These are phyloP conservation scores for Aspidoscelis tigris DNA, from an alignment of 2,113 vertebrate genomes.

Conservation along the genomic window DNA sequence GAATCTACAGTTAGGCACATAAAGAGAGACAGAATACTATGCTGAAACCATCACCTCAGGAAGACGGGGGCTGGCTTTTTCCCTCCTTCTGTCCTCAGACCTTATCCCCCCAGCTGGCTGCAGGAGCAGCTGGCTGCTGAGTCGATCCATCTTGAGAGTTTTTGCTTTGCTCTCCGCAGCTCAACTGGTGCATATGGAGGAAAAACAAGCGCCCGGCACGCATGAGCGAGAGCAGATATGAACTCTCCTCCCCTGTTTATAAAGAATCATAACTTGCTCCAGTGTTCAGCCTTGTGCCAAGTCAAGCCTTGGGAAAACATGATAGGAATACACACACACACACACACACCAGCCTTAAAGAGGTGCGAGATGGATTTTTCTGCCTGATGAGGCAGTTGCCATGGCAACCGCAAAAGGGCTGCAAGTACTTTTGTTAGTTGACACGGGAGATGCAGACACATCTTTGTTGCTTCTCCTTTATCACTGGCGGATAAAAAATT, in stretches of 20 bases:
- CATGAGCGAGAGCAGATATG: rapidly evolving
- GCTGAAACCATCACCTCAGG: background rate
- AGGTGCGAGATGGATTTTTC: background rate
- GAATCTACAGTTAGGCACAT: no score
- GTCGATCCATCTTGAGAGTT: background rate
- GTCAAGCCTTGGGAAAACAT: background rate
- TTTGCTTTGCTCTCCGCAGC: background rate
- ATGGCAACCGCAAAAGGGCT: constrained; percentile 1
- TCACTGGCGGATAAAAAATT: background rate
- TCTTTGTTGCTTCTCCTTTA: background rate
- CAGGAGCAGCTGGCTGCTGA: background rate
- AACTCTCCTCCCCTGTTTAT: background rate
- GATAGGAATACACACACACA: background rate
- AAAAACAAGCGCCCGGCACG: no score
- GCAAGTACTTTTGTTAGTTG: constrained; percentile 6
- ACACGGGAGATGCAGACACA: background rate
- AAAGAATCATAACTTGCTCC: background rate
- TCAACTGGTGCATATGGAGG: background rate
- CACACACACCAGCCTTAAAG: background rate
- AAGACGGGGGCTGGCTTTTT: background rate
- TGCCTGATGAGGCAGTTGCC: background rate
- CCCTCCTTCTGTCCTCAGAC: no score
- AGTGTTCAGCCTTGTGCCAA: background rate
- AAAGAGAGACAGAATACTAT: no score
- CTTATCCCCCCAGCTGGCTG: background rate